Evolutionary conservation across 1,140 invertebrate species (phyloP).

Genomic region (Diabrotica virgifera): DNA sequence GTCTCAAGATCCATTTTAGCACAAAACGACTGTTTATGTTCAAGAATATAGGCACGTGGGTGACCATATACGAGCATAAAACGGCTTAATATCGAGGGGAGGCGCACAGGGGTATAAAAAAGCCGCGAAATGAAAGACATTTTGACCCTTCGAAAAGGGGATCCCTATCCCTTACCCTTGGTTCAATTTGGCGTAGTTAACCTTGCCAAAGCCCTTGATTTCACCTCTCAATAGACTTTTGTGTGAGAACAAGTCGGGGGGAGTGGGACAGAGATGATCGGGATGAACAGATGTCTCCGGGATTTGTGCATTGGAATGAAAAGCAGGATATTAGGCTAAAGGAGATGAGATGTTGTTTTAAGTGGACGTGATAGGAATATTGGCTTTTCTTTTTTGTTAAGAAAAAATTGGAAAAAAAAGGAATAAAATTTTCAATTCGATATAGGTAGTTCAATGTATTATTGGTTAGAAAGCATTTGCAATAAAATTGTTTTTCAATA

Average conservation of each 20-base stretch:
- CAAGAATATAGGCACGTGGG: constrained; percentile 18
- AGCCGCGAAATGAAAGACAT: constrained; percentile 35
- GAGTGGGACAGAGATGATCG: constrained; percentile 5
- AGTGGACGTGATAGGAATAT: background rate
- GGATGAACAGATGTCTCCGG: background rate
- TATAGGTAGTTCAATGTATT: no score
- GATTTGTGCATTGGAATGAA: background rate
- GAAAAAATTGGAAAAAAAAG: no score
- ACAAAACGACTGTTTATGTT: constrained; percentile 19
- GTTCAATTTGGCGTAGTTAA: constrained; percentile 33
- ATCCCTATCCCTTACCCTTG: constrained; percentile 16
- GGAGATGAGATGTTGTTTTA: background rate
- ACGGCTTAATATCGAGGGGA: constrained; percentile 28
- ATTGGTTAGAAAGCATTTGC: no score
- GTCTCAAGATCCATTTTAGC: background rate
- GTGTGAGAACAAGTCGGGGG: background rate
- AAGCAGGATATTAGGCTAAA: background rate
- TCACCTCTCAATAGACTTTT: constrained; percentile 14
- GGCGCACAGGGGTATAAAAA: constrained; percentile 29
- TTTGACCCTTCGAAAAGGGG: constrained; percentile 27
- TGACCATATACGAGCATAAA: constrained; percentile 19
- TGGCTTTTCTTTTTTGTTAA: background rate
- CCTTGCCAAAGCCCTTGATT: constrained; percentile 20
- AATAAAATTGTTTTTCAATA: no score
- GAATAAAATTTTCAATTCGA: no score